These are phyloP conservation scores for Ammodytes marinus DNA, from an alignment of 2,113 vertebrate genomes.

Conservation along the genomic window DNA sequence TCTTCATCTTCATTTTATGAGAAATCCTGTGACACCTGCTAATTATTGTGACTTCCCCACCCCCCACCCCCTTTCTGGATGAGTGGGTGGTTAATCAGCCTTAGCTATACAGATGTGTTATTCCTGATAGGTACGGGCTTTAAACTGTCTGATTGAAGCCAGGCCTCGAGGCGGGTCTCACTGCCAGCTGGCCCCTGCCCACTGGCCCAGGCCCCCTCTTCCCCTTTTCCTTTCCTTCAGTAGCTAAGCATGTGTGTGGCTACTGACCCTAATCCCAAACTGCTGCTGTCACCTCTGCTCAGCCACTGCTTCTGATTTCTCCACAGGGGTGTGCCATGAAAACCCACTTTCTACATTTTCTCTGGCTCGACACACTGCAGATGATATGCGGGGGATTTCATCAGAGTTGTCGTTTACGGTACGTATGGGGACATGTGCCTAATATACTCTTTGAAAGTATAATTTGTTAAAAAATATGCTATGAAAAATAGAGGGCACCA, in stretches of 20 bases:
- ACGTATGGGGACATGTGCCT: too few species aligned
- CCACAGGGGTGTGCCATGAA: constrained; percentile 58
- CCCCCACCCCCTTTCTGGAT: constrained; percentile 13
- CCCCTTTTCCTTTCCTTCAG: constrained; percentile 17
- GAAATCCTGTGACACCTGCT: constrained; percentile 54
- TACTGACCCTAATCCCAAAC: constrained; percentile 72
- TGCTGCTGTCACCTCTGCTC: constrained; percentile 69
- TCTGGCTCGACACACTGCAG: constrained; percentile 40
- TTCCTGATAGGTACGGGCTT: constrained; percentile 36
- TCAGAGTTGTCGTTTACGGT: too few species aligned
- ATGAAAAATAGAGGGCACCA: too few species aligned
- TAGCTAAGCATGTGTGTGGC: constrained; percentile 33
- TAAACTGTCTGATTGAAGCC: constrained; percentile 47
- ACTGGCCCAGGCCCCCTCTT: neutral
- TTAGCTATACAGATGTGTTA: constrained; percentile 50
- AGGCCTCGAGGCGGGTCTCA: constrained; percentile 34
- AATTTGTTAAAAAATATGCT: too few species aligned
- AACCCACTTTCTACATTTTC: constrained; percentile 52
- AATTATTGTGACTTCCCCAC: neutral
- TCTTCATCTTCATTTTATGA: constrained; percentile 28
- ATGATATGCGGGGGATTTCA: constrained; percentile 37
- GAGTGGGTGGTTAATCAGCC: constrained; percentile 53
- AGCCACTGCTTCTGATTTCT: constrained; percentile 55
- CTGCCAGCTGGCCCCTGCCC: constrained; percentile 56
- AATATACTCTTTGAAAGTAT: too few species aligned